Base-by-base conservation (phyloP, 1,140 invertebrate species). In the Asobara japonica region DNA sequence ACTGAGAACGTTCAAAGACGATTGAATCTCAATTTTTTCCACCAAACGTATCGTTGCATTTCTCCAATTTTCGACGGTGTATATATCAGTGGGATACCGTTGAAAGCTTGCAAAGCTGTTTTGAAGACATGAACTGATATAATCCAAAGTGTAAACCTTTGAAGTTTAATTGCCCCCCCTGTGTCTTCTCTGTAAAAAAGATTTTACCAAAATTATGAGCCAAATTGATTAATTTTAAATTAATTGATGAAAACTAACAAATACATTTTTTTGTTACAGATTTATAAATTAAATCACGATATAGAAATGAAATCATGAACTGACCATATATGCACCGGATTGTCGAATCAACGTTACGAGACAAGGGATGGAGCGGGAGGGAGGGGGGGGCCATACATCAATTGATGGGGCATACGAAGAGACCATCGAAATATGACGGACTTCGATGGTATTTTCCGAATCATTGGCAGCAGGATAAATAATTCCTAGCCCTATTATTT, bases 221-320 rank as follows among this genome's bases (percentile, higher is more conserved):
- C 5, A 36, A 36, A 45, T n/a, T 45, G 8, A 45, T 45, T 45
- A 8, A 8, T n/a, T n/a, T 51, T 18, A 18, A 51, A 51, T 51
- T 51, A 51, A 36, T 36, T 36, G n/a, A n/a, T n/a, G n/a, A n/a
- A n/a, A n/a, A n/a, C n/a, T n/a, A n/a, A n/a, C 31, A 36, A 36
- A 36, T 36, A 36, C 5, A 36, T 36, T 36, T 36, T 36, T 11
- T 51, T 38, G 51, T 56, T 56, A 25, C 51, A 56, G 51, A 56
- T 18, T 56, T 56, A 56, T 56, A 56, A 56, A 56, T 56, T 56
- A 25, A 27, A 56, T 56, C 22, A 27, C 51, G 10, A 25, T 56
- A 56, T 18, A 56, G 11, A 56, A 56, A 56, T 25, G 22, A 25
- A 56, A 56, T 56, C 51, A 56, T 56, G 51, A 27, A 25, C 6